These are phyloP conservation scores for Tetramorium bicarinatum DNA, from an alignment of 2,888 invertebrate genomes.

Conservation along the genomic window DNA sequence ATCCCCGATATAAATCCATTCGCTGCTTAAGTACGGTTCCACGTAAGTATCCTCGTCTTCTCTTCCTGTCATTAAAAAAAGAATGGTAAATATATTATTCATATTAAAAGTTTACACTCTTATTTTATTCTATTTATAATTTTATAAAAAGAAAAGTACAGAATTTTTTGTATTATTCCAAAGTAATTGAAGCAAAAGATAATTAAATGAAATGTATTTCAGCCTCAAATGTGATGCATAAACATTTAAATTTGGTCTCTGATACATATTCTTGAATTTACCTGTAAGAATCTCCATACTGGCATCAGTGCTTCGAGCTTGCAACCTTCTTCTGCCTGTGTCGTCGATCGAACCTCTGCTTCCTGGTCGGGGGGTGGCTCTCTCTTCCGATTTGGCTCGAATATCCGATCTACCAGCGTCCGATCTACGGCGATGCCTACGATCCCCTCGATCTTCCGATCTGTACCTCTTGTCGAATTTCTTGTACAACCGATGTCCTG, in stretches of 20 bases:
- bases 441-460: conserved; percentile 91
- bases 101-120: neutral
- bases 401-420: conserved; percentile 90
- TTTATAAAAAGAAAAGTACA: neutral
- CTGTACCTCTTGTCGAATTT: conserved; percentile 93
- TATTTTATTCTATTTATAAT: neutral
- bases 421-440: conserved; percentile 88
- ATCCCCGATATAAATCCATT: conserved; percentile 93
- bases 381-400: conserved; percentile 89
- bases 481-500: conserved; percentile 89
- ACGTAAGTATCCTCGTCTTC: conserved; percentile 92
- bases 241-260: neutral
- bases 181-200: neutral
- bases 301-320: conserved; percentile 90
- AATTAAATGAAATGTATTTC: neutral
- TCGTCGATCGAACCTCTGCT: conserved; percentile 82
- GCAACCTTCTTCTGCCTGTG: conserved; percentile 79
- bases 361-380: conserved; percentile 78
- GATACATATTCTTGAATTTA: conserved; percentile 48
- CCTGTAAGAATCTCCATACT: conserved; percentile 87
- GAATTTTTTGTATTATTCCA: neutral
- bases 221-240: neutral
- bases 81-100: conserved; percentile 1
- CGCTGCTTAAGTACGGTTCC: conserved; percentile 91
- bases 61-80: conserved; percentile 78